Conservation (phyloP, 1,140 invertebrate species). For the Bombus difficillimus region DNA sequence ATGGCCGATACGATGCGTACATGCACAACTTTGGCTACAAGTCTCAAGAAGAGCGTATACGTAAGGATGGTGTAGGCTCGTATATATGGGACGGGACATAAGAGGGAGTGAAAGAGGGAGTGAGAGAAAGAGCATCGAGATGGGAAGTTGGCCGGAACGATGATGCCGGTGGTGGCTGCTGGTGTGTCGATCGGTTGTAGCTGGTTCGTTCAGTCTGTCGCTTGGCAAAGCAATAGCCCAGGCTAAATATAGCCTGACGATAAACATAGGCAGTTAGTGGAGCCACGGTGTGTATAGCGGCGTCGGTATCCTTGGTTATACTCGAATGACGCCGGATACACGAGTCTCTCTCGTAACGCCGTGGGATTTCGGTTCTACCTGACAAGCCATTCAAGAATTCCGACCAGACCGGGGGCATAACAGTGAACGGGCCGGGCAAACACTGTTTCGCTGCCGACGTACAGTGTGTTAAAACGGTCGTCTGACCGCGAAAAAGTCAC, state of each 20-base stretch:
- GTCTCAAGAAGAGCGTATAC: neutral
- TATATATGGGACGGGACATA: constrained; percentile 30
- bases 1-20: constrained; percentile 1
- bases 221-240: constrained; percentile 73
- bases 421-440: neutral
- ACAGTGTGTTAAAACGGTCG: neutral
- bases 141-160: constrained; percentile 15
- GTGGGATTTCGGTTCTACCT: constrained; percentile 49
- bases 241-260: constrained; percentile 76
- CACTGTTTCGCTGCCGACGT: no score
- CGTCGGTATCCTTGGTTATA: constrained; percentile 70
- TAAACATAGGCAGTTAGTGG: constrained; percentile 77
- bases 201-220: constrained; percentile 62
- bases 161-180: constrained; percentile 11
- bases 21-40: neutral
- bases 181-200: constrained; percentile 34
- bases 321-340: constrained; percentile 48
- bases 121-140: neutral
- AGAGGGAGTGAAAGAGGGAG: neutral
- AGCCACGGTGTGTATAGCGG: constrained; percentile 61
- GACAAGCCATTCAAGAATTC: constrained; percentile 42
- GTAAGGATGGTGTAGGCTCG: constrained; percentile 3
- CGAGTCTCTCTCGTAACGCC: constrained; percentile 35
- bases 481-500: neutral
- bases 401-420: neutral